phyloP scores from a whole-genome alignment of 2,888 invertebrate species.

The Amorpha juglandis region DNA sequence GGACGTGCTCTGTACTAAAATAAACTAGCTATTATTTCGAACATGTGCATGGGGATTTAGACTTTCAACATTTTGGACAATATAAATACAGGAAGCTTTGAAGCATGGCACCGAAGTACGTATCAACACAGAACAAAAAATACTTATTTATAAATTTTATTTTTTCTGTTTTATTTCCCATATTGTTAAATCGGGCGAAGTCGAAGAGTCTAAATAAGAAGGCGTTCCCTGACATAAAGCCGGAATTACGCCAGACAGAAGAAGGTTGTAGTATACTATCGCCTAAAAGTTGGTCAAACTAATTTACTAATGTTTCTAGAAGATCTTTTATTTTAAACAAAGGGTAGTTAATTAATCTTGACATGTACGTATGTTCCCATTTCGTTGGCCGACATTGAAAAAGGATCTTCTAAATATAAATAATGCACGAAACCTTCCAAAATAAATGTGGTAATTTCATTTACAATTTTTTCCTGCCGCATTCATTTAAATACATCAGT shows the following conservation, averaged over 20 bases:
- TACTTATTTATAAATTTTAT: too few relatives aligned
- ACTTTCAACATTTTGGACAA: conserved; percentile 35
- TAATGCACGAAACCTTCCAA: conserved; percentile 62
- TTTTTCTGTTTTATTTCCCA: background rate
- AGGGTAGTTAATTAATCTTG: background rate
- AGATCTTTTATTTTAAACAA: background rate
- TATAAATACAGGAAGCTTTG: conserved; percentile 26
- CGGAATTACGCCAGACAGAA: too few relatives aligned
- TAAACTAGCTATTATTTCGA: conserved; percentile 68
- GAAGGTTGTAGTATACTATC: too few relatives aligned
- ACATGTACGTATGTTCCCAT: conserved; percentile 8
- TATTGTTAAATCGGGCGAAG: too few relatives aligned
- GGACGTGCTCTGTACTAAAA: conserved; percentile 68
- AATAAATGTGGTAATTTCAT: conserved; percentile 75
- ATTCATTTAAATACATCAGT: conserved; percentile 77
- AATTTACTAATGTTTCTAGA: background rate
- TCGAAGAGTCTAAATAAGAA: too few relatives aligned
- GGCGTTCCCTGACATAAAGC: too few relatives aligned
- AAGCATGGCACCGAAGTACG: background rate
- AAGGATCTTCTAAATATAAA: conserved; percentile 65
- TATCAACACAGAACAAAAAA: too few relatives aligned
- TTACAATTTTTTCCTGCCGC: conserved; percentile 63
- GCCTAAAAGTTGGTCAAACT: background rate
- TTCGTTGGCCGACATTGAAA: conserved; percentile 58
- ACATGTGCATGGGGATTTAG: conserved; percentile 64